Conservation (phyloP, 1,140 invertebrate species). For the Campoletis sonorensis region DNA sequence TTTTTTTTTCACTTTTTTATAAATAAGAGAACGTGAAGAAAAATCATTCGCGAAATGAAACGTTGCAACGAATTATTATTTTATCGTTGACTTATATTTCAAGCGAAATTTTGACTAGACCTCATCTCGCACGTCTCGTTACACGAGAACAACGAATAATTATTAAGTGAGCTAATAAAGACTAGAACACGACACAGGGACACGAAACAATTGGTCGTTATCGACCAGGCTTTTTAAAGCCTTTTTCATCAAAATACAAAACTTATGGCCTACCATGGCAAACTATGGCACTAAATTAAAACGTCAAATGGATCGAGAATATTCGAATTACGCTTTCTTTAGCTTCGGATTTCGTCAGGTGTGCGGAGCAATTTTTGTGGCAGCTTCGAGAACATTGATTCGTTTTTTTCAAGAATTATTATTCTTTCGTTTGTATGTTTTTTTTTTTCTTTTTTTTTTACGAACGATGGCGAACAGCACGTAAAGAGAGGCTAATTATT, state of each 20-base stretch:
- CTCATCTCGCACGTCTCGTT: constrained; percentile 1
- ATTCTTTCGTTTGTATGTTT: neutral
- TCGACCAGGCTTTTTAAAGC: neutral
- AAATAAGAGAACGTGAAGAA: constrained; percentile 19
- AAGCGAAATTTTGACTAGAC: constrained; percentile 71
- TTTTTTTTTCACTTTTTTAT: neutral
- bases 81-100: neutral
- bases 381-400: constrained; percentile 13
- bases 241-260: neutral
- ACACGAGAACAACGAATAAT: constrained; percentile 24
- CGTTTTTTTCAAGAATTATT: neutral
- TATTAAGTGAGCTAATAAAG: constrained; percentile 38
- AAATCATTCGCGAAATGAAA: constrained; percentile 35
- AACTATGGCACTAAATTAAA: constrained; percentile 68
- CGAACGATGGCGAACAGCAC: neutral
- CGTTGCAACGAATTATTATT: constrained; percentile 36
- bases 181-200: constrained; percentile 30
- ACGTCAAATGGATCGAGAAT: constrained; percentile 22
- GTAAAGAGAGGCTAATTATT: constrained; percentile 4
- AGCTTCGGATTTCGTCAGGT: neutral
- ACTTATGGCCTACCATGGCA: constrained; percentile 63
- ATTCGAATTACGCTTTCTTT: neutral
- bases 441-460: neutral
- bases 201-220: constrained; percentile 8
- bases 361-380: constrained; percentile 23